These are phyloP conservation scores for Pemphigus obesinymphae DNA, from an alignment of 1,140 invertebrate genomes.

Conservation along the genomic window DNA sequence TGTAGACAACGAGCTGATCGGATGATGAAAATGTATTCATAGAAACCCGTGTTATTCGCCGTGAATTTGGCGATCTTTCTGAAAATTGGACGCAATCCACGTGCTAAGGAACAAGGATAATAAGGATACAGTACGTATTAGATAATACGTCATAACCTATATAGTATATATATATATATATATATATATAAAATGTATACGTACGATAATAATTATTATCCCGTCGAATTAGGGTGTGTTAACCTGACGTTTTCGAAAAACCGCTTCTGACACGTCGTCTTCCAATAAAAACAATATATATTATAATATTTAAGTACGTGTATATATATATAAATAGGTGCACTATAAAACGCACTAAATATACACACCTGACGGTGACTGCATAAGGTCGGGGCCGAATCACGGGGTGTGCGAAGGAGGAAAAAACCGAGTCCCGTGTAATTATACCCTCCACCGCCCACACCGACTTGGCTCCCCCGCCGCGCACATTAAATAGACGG, in stretches of 20 bases:
- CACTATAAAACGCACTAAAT: neutral
- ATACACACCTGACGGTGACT: neutral
- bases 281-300: neutral
- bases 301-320: too few species aligned
- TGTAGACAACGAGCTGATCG: too few species aligned
- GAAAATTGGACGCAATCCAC: too few species aligned
- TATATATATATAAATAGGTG: neutral
- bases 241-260: constrained; percentile 1
- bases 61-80: too few species aligned
- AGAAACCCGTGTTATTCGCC: too few species aligned
- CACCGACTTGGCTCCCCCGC: neutral
- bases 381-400: neutral
- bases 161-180: neutral
- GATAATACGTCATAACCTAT: neutral
- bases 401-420: neutral
- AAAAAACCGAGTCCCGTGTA: neutral
- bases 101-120: too few species aligned
- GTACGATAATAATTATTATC: neutral
- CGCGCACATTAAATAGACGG: neutral
- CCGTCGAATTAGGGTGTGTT: constrained; percentile 9
- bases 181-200: too few species aligned
- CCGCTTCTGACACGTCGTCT: constrained; percentile 9
- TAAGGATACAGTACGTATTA: too few species aligned
- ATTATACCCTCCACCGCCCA: neutral
- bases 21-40: too few species aligned